Evolutionary conservation across 2,888 invertebrate genomes (phyloP).

Genomic region (Atrina japonica): DNA sequence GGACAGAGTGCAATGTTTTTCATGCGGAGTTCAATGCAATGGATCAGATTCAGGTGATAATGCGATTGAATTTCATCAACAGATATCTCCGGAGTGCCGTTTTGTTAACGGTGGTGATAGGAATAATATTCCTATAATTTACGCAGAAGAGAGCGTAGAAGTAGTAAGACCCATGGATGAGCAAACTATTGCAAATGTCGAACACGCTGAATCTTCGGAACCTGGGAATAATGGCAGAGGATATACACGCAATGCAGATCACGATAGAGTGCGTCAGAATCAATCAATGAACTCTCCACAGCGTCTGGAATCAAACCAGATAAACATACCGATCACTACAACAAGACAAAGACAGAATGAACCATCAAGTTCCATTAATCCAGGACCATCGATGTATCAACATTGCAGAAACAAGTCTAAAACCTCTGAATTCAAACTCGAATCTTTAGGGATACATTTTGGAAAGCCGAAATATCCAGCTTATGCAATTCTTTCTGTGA

Average conservation of each 20-base stretch:
- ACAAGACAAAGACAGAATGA: too few relatives aligned
- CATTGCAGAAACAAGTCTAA: too few relatives aligned
- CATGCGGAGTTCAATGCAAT: not conserved
- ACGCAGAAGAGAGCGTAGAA: too few relatives aligned
- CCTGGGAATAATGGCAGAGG: not conserved
- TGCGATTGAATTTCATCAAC: not conserved
- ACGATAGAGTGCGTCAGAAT: too few relatives aligned
- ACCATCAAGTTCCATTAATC: too few relatives aligned
- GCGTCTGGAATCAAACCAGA: too few relatives aligned
- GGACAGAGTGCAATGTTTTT: conserved; percentile 1
- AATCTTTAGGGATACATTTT: conserved; percentile 14
- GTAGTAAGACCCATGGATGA: not conserved
- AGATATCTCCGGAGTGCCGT: not conserved
- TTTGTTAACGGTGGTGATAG: not conserved
- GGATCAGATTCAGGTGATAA: conserved; percentile 5
- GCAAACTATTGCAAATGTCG: not conserved
- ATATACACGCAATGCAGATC: too few relatives aligned
- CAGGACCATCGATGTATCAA: too few relatives aligned
- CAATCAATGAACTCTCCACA: too few relatives aligned
- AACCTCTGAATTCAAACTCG: too few relatives aligned
- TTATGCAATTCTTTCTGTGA: conserved; percentile 8
- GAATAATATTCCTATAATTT: too few relatives aligned
- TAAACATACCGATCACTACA: not conserved
- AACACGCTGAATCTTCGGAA: not conserved
- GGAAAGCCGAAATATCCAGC: conserved; percentile 29